Evolutionary conservation across 1,140 invertebrate species (phyloP).

Genomic region (Drosophila ananassae): DNA sequence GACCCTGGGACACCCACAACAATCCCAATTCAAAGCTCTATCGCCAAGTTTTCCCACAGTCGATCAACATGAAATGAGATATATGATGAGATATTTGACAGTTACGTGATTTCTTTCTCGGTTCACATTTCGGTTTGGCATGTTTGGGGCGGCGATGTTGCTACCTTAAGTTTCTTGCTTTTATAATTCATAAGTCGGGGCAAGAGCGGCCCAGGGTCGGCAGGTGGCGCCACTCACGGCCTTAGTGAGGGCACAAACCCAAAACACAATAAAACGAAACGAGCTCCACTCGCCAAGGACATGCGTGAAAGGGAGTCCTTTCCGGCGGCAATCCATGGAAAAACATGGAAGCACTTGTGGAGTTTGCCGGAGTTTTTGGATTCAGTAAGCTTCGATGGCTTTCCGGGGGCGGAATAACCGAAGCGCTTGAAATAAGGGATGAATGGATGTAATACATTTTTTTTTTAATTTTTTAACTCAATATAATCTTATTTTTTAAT

Average conservation of each 20-base stretch:
- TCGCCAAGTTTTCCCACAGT: conserved; percentile 70
- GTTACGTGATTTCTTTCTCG: conserved; percentile 80
- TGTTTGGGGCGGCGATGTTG: conserved; percentile 24
- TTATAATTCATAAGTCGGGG: conserved; percentile 19
- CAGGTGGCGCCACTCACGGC: conserved; percentile 55
- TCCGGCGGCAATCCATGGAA: conserved; percentile 7
- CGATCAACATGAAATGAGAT: conserved; percentile 77
- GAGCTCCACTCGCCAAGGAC: conserved; percentile 52
- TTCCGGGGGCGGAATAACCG: conserved; percentile 35
- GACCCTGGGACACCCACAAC: conserved; percentile 25
- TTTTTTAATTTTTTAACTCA: neutral
- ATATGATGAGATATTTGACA: conserved; percentile 81
- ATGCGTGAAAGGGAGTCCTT: conserved; percentile 60
- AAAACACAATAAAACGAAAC: conserved; percentile 18
- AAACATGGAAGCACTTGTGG: conserved; percentile 49
- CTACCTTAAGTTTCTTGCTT: conserved; percentile 19
- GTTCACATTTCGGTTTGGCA: conserved; percentile 23
- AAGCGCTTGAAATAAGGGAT: neutral
- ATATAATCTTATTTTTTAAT: neutral
- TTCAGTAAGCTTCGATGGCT: conserved; percentile 47
- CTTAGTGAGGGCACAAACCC: conserved; percentile 71
- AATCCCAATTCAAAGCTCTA: conserved; percentile 44
- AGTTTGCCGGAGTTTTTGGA: conserved; percentile 48
- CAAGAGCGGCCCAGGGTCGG: conserved; percentile 11
- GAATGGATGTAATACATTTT: neutral